Base-by-base conservation (phyloP, 1,140 invertebrate genomes). In the Cardiocondyla obscurior region DNA sequence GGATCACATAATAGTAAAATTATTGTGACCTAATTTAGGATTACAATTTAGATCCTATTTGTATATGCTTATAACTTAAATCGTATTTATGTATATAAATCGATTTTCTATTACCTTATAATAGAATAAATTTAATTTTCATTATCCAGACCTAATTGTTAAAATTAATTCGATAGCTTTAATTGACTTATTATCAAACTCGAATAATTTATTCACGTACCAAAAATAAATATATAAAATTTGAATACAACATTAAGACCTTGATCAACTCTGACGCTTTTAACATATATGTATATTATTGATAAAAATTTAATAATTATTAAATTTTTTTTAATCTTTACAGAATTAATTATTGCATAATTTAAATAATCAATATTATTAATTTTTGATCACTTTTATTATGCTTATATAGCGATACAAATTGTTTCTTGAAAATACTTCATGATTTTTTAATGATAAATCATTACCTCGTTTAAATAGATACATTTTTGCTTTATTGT, bases 191-290 rank as follows among this genome's bases (percentile, higher is more conserved):
- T 42, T 42, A 3, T n/a, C 8, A 55, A 36, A 25, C 57, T 58
- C 10, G 16, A 73, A 58, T 73, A 73, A 58, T 72, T 73, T 73
- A 73, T 73, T 73, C 10, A 58, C 10, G 58, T 42, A 10, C n/a
- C 14, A 58, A 22, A 73, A 58, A 30, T 39, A 73, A 72, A 72
- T 39, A 6, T 58, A 58, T 39, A 72, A 14, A 25, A 22, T 57
- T 57, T 16, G 4, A 36, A 46, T 49, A 49, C 2, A 28, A 69
- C 10, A 16, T 55, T 36, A 8, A 72, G 7, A 58, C 25, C 8
- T 72, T 72, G 28, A 39, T 42, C 6, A 57, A 55, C 5, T 4
- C 6, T 36, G 4, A 57, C 39, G 5, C 4, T 0, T 53, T 2
- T 33, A 49, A 4, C 6, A 53, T 8, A 72, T 2, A 58, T n/a